Conservation (phyloP, 2,113 vertebrate genomes). For the Todiramphus chloris region DNA sequence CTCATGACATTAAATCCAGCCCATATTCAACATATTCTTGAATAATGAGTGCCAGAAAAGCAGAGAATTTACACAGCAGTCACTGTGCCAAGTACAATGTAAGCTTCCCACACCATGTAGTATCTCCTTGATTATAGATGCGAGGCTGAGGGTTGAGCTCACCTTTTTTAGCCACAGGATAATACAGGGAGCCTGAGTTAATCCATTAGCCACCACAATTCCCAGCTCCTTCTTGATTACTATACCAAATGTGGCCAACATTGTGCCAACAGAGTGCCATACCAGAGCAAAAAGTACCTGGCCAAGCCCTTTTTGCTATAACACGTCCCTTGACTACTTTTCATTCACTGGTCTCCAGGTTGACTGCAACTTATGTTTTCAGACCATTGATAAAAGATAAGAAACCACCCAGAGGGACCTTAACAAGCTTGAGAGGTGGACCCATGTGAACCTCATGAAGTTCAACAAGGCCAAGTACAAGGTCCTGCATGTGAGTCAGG, state of each 20-base stretch:
- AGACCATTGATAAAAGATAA: background rate
- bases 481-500: background rate
- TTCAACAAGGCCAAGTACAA: background rate
- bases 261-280: background rate
- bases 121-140: background rate
- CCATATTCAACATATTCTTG: background rate
- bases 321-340: background rate
- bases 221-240: background rate
- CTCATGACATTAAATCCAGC: background rate
- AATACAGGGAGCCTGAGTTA: background rate
- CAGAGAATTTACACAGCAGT: background rate
- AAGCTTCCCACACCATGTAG: rapidly evolving
- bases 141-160: background rate
- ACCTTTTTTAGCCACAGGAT: background rate
- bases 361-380: background rate
- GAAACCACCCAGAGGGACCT: background rate
- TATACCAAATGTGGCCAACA: background rate
- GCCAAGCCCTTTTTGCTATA: background rate
- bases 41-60: background rate
- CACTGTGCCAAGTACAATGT: background rate
- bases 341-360: background rate
- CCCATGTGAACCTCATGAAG: background rate
- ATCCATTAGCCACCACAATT: background rate
- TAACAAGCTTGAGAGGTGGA: background rate
- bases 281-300: background rate